Conservation (phyloP, 1,140 invertebrate species). For the Papilio xuthus region DNA sequence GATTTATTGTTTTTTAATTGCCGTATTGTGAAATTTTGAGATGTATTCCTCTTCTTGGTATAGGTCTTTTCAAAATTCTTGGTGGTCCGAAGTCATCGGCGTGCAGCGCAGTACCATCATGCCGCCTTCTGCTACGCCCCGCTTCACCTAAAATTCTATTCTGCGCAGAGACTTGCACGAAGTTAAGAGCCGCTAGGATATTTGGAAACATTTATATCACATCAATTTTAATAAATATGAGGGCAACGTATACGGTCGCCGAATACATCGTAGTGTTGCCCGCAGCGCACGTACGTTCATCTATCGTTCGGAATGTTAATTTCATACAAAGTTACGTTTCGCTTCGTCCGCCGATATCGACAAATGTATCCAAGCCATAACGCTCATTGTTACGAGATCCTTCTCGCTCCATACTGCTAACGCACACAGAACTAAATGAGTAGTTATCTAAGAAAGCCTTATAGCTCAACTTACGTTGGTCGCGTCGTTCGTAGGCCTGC, state of each 20-base stretch:
- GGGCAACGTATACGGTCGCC: constrained; percentile 42
- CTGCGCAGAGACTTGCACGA: no score
- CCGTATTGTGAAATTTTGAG: no score
- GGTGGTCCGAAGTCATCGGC: no score
- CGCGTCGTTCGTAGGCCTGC: constrained; percentile 52
- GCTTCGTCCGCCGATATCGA: constrained; percentile 62
- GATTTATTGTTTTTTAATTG: no score
- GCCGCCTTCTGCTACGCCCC: no score
- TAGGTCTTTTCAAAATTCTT: no score
- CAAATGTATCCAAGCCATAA: constrained; percentile 55
- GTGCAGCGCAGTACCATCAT: no score
- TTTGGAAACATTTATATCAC: constrained; percentile 49
- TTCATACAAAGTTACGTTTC: constrained; percentile 57
- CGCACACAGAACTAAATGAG: constrained; percentile 39
- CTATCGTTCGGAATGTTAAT: constrained; percentile 77
- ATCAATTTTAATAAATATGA: constrained; percentile 54
- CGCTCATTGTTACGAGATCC: constrained; percentile 54
- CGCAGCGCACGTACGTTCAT: constrained; percentile 73
- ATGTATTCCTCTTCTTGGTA: no score
- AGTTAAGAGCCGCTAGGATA: neutral
- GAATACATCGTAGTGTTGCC: constrained; percentile 55
- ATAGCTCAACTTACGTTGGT: constrained; percentile 49
- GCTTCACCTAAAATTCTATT: no score
- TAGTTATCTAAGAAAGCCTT: constrained; percentile 43
- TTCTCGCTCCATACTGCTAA: constrained; percentile 45